Evolutionary conservation across 2,797 vertebrate species (phyloP).

Genomic region (Megaceryle alcyon): DNA sequence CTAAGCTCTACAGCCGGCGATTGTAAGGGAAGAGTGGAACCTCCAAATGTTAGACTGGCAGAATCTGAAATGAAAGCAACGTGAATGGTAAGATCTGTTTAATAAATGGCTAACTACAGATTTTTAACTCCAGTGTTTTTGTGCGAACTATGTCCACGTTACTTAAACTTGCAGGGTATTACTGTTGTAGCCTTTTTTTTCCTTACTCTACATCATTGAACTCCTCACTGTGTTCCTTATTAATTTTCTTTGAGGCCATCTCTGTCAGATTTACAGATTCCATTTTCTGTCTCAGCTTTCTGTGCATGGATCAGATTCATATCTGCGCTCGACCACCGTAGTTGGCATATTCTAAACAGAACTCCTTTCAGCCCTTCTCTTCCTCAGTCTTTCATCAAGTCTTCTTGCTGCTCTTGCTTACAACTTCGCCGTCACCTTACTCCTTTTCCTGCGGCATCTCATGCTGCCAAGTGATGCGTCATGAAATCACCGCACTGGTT

Average conservation of each 20-base stretch:
- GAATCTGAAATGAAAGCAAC: not conserved
- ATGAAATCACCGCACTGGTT: not conserved
- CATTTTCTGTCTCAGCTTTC: not conserved
- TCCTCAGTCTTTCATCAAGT: not conserved
- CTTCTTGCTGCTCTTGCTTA: not conserved
- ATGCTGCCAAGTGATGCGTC: not conserved
- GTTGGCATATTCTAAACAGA: not conserved
- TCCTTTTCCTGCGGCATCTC: not conserved
- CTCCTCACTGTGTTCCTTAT: not conserved
- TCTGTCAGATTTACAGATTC: not conserved
- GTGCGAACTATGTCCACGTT: not conserved
- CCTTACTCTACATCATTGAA: not conserved
- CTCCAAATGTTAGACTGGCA: not conserved
- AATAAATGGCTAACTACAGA: not conserved
- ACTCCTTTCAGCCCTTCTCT: not conserved
- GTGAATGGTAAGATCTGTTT: not conserved
- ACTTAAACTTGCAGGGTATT: not conserved
- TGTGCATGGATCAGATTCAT: not conserved
- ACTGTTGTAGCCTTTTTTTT: not conserved
- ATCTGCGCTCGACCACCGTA: not conserved
- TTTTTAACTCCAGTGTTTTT: not conserved
- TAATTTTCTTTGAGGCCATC: not conserved
- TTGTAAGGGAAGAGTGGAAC: not conserved
- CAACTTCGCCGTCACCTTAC: not conserved
- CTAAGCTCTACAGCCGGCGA: not conserved